Evolutionary conservation across 2,797 vertebrate genomes (phyloP).

Genomic region (Thaleichthys pacificus): DNA sequence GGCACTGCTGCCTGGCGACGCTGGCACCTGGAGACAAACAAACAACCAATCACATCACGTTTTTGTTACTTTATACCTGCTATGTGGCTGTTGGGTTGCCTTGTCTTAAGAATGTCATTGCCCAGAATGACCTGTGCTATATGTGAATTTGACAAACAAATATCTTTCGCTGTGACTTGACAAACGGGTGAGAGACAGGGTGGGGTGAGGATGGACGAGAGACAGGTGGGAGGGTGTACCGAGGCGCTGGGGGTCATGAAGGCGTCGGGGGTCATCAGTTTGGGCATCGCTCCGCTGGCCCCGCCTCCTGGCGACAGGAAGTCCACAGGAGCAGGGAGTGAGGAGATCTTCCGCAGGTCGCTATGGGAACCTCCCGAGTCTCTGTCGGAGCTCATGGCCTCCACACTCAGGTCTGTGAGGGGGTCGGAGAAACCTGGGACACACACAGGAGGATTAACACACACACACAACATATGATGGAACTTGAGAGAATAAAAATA

Average conservation of each 20-base stretch:
- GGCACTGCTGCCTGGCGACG: conserved; percentile 87
- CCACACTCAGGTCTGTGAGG: conserved; percentile 78
- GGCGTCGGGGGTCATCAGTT: conserved; percentile 97
- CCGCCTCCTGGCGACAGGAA: conserved; percentile 78
- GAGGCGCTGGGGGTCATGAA: conserved; percentile 96
- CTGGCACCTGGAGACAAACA: conserved; percentile 74
- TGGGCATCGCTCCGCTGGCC: conserved; percentile 79
- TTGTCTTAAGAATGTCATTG: too few species aligned
- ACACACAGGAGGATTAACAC: conserved; percentile 6
- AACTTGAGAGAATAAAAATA: too few species aligned
- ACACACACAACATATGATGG: not conserved
- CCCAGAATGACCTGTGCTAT: too few species aligned
- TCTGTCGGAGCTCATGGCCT: conserved; percentile 80
- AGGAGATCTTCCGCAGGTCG: conserved; percentile 84
- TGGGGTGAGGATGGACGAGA: not conserved
- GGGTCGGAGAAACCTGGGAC: conserved; percentile 82
- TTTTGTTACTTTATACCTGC: not conserved
- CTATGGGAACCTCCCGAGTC: conserved; percentile 85
- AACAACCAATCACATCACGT: not conserved
- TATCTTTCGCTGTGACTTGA: not conserved
- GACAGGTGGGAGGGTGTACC: conserved; percentile 52
- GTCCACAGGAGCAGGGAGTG: conserved; percentile 86
- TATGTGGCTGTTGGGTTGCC: too few species aligned
- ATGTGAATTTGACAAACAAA: too few species aligned
- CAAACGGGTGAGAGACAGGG: not conserved